phyloP scores from a whole-genome alignment of 2,888 invertebrate species.

The Marasmarcha lunaedactyla region DNA sequence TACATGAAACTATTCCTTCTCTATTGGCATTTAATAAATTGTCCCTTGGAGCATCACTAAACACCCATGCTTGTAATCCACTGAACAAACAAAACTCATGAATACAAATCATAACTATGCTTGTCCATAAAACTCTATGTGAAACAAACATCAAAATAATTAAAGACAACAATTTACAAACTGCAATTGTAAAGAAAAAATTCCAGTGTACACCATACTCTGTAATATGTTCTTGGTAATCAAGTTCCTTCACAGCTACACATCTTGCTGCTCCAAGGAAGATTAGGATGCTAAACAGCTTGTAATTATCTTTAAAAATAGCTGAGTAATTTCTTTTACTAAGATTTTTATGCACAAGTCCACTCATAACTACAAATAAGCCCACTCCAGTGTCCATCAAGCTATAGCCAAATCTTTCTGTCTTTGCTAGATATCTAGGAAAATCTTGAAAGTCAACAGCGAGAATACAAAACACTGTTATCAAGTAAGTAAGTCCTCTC shows the following conservation, averaged over 20 bases:
- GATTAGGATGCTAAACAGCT: slow-evolving; percentile 42
- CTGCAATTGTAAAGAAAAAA: slow-evolving; percentile 94
- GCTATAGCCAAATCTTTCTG: slow-evolving; percentile 85
- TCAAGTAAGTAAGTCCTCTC: slow-evolving; percentile 77
- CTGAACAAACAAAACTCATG: slow-evolving; percentile 76
- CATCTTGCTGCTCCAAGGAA: slow-evolving; percentile 75
- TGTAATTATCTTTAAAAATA: slow-evolving; percentile 40
- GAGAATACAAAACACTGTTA: slow-evolving; percentile 85
- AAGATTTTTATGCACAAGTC: slow-evolving; percentile 72
- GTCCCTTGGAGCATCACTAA: slow-evolving; percentile 67
- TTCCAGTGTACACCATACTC: slow-evolving; percentile 99
- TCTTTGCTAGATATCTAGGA: slow-evolving; percentile 89
- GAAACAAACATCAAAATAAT: slow-evolving; percentile 64
- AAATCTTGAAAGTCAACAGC: slow-evolving; percentile 94
- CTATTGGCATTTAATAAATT: slow-evolving; percentile 85
- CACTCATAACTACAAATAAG: slow-evolving; percentile 85
- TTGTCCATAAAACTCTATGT: slow-evolving; percentile 62
- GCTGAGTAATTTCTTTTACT: slow-evolving; percentile 26
- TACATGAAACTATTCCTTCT: slow-evolving; percentile 88
- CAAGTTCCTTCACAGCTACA: slow-evolving; percentile 69
- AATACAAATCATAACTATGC: slow-evolving; percentile 63
- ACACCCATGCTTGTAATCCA: slow-evolving; percentile 79
- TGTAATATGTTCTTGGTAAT: slow-evolving; percentile 88
- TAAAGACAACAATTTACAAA: slow-evolving; percentile 81
- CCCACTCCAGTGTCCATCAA: slow-evolving; percentile 98